These are phyloP conservation scores for Vultur gryphus DNA, from an alignment of 2,797 vertebrate genomes.

Conservation along the genomic window DNA sequence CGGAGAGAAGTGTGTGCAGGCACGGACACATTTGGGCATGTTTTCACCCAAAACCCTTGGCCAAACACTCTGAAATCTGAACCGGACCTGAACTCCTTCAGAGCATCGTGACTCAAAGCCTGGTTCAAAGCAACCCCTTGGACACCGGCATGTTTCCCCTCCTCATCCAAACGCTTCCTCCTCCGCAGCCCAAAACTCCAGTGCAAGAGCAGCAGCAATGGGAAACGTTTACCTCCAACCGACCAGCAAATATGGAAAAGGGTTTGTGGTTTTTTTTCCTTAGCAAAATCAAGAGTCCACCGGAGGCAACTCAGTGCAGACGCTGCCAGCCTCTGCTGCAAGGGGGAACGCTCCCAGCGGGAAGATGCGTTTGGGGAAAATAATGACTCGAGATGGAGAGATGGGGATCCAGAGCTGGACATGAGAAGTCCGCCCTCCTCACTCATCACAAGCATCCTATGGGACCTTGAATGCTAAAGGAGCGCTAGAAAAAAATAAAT, in stretches of 20 bases:
- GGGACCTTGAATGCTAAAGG: not conserved
- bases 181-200: rapidly evolving
- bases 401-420: not conserved
- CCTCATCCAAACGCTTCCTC: not conserved
- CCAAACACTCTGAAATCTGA: not conserved
- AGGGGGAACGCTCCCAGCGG: not conserved
- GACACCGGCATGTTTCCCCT: not conserved
- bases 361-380: not conserved
- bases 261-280: not conserved
- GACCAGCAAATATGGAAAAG: not conserved
- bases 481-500: not conserved
- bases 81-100: not conserved
- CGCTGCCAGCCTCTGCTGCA: not conserved
- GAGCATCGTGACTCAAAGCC: not conserved
- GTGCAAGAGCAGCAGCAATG: not conserved
- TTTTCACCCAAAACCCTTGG: not conserved
- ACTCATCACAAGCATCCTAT: not conserved
- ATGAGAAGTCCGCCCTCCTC: not conserved
- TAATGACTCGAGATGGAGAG: not conserved
- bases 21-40: not conserved
- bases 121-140: not conserved
- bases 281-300: not conserved
- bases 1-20: rapidly evolving
- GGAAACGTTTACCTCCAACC: not conserved
- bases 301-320: not conserved